phyloP scores from a whole-genome alignment of 1,140 invertebrate species.

The Neodiprion lecontei region DNA sequence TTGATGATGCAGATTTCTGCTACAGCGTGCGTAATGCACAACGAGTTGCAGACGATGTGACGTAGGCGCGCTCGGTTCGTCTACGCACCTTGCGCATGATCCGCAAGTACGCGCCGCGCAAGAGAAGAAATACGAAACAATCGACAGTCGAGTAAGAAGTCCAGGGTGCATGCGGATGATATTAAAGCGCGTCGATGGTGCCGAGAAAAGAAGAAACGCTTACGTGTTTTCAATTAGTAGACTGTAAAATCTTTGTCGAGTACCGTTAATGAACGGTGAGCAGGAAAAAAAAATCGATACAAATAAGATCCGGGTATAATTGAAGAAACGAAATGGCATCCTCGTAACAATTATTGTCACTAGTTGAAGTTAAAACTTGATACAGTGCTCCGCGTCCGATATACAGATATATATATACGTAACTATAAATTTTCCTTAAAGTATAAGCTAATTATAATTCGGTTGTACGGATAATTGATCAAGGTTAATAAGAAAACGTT shows the following conservation, averaged over 20 bases:
- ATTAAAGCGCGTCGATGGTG: constrained; percentile 29
- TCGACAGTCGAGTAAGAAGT: constrained; percentile 34
- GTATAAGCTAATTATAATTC: not conserved
- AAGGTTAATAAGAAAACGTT: not conserved
- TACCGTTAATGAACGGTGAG: constrained; percentile 7
- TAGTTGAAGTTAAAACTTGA: not conserved
- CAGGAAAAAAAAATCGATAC: not conserved
- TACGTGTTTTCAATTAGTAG: constrained; percentile 19
- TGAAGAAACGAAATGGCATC: not conserved
- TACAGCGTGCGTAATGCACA: not conserved
- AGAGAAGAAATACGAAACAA: constrained; percentile 58
- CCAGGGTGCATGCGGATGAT: constrained; percentile 41
- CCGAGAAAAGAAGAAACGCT: constrained; percentile 28
- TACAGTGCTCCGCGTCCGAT: not conserved
- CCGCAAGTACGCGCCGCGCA: constrained; percentile 36
- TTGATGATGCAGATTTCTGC: not conserved
- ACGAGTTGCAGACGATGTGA: not conserved
- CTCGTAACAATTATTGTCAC: not conserved
- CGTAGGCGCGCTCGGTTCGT: not conserved
- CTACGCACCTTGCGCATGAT: not conserved
- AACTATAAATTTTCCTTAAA: not conserved
- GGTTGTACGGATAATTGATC: not conserved
- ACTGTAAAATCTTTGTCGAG: constrained; percentile 22
- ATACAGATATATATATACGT: not conserved
- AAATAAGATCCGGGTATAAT: not conserved